Evolutionary conservation across 23 tunicate genomes (phyloP).

Genomic region (Oikopleura albicans): DNA sequence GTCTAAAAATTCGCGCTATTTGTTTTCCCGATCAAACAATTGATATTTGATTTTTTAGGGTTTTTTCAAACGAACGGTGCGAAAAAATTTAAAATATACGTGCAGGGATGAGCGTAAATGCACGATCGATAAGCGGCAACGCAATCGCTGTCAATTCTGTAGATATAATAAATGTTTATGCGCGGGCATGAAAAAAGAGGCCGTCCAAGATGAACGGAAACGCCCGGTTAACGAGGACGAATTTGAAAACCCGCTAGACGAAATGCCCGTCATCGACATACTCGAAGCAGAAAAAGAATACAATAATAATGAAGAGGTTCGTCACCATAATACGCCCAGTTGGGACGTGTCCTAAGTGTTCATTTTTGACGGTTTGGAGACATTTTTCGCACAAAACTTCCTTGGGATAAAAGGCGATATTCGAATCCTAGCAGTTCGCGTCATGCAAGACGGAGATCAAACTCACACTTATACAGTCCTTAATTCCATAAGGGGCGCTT

Average conservation of each 20-base stretch:
- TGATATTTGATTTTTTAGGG: neutral
- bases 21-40: too few relatives aligned
- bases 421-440: too few relatives aligned
- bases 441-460: too few relatives aligned
- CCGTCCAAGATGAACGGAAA: slow-evolving; percentile 13
- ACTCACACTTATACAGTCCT: too few relatives aligned
- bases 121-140: neutral
- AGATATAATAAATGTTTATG: neutral
- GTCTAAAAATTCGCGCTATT: too few relatives aligned
- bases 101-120: neutral
- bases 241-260: slow-evolving; percentile 14
- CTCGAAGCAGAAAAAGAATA: slow-evolving; percentile 9
- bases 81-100: neutral
- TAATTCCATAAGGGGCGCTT: too few relatives aligned
- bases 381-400: too few relatives aligned
- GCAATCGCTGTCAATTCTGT: slow-evolving; percentile 6
- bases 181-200: slow-evolving; percentile 12
- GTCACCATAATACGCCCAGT: too few relatives aligned
- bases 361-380: too few relatives aligned
- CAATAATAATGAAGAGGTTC: neutral
- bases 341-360: too few relatives aligned
- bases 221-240: neutral
- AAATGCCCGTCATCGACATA: neutral
- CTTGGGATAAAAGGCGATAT: too few relatives aligned
- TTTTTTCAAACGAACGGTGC: slow-evolving; percentile 11